phyloP scores from a whole-genome alignment of 2,888 invertebrate genomes.

The Laspeyria flexula region DNA sequence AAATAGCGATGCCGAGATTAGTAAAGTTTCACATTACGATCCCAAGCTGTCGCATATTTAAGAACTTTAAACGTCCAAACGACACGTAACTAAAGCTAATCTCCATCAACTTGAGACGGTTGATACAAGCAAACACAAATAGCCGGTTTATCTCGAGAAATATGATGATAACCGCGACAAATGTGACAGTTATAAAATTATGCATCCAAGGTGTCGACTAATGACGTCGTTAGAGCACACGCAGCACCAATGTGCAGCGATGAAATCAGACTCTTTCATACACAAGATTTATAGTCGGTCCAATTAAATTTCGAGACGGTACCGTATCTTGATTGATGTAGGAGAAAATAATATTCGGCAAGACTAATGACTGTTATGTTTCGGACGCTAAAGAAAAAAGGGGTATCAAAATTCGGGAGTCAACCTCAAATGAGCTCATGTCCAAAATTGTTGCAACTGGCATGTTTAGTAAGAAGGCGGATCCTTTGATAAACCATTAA shows the following conservation, averaged over 20 bases:
- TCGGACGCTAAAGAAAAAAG: constrained; percentile 30
- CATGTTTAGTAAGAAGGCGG: constrained; percentile 60
- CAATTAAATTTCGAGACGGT: constrained; percentile 58
- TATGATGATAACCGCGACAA: constrained; percentile 51
- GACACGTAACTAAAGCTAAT: constrained; percentile 18
- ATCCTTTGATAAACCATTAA: constrained; percentile 79
- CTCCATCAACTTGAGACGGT: constrained; percentile 34
- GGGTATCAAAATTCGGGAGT: constrained; percentile 40
- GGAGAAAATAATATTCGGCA: constrained; percentile 47
- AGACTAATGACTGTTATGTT: constrained; percentile 40
- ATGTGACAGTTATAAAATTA: constrained; percentile 54
- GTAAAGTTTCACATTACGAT: constrained; percentile 19
- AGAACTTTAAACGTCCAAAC: constrained; percentile 18
- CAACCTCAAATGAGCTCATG: constrained; percentile 53
- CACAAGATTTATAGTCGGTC: constrained; percentile 58
- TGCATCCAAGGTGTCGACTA: constrained; percentile 55
- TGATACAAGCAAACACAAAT: constrained; percentile 40
- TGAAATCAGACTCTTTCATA: constrained; percentile 51
- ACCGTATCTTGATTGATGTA: constrained; percentile 59
- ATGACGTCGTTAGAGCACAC: constrained; percentile 41
- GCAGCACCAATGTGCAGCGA: constrained; percentile 38
- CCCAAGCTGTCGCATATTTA: constrained; percentile 19
- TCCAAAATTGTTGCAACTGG: constrained; percentile 56
- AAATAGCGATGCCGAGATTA: constrained; percentile 14
- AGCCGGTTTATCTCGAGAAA: constrained; percentile 44